Base-by-base conservation (phyloP, 2,888 invertebrate genomes). In the Caenorhabditis panamensis region DNA sequence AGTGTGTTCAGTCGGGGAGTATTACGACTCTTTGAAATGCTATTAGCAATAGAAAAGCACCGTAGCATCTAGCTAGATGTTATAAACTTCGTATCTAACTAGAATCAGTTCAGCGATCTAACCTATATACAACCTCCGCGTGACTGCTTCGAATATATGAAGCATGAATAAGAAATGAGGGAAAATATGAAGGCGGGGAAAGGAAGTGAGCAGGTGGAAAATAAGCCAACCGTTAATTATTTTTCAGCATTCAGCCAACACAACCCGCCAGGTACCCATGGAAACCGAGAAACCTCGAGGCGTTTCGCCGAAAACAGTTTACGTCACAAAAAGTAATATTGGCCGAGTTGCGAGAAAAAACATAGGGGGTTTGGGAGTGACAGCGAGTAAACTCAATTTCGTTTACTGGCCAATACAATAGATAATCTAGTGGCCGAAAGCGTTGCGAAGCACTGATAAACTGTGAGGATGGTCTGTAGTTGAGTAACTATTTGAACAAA, bases 141-240 rank as follows among this genome's bases (percentile, higher is more conserved):
- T 26, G 11, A 5, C n/a, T 22, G 26, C 8, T 26, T 22, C 3
- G 20, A 5, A 26, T 6, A 9, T 16, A 31, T n/a, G 20, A 31
- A 13, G 28, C 9, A 26, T 51, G 51, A 28, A 54, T 36, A 18
- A 0, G 22, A 26, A 18, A 41, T n/a, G 47, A n/a, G 61, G 54
- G 3, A 54, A 54, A 54, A 13, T 26, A n/a, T 5, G 28, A 56
- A 56, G 41, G 41, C 41, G 41, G 41, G 13, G 18, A 18, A n/a
- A 18, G 5, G 28, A 20, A 16, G 36, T n/a, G 2, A 28, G 28
- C 72, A 72, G 72, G 72, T 72, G 72, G 51, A 72, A 63, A 72
- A 24, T 3, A 63, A 72, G 63, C 56, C 63, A 72, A 56, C 63
- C 72, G 72, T 72, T 72, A 72, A 72, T 72, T 71, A 71, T 62